Conservation (phyloP, 2,113 vertebrate species). For the Edolisoma coerulescens region DNA sequence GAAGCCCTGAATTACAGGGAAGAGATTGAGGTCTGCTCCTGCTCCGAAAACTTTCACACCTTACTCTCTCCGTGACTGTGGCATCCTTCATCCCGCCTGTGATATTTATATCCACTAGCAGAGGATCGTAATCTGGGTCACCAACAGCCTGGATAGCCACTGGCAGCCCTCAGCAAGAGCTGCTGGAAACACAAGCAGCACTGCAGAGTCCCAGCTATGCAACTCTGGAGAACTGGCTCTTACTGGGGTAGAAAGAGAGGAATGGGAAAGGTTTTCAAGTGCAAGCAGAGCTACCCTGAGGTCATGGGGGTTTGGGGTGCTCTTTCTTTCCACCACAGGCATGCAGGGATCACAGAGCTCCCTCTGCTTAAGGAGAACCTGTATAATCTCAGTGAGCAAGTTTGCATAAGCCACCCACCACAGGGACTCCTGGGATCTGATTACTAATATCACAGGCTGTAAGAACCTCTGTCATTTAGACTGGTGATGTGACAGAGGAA, state of each 20-base stretch:
- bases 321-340: not conserved
- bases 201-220: not conserved
- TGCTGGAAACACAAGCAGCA: not conserved
- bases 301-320: not conserved
- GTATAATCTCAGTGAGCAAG: not conserved
- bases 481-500: not conserved
- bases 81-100: not conserved
- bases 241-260: not conserved
- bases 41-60: not conserved
- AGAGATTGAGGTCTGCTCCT: not conserved
- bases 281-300: not conserved
- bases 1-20: not conserved
- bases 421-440: not conserved
- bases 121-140: not conserved
- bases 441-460: not conserved
- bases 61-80: not conserved
- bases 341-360: not conserved
- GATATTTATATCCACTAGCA: slow-evolving; percentile 26
- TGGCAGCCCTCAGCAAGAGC: not conserved
- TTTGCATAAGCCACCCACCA: not conserved
- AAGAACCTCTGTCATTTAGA: not conserved
- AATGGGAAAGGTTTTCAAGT: not conserved
- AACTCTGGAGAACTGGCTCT: not conserved
- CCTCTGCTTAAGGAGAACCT: not conserved
- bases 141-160: not conserved